Evolutionary conservation across 2,797 vertebrate genomes (phyloP), one percentile per base, ranked within the genome.

Genomic region (Podarcis lilfordi): DNA sequence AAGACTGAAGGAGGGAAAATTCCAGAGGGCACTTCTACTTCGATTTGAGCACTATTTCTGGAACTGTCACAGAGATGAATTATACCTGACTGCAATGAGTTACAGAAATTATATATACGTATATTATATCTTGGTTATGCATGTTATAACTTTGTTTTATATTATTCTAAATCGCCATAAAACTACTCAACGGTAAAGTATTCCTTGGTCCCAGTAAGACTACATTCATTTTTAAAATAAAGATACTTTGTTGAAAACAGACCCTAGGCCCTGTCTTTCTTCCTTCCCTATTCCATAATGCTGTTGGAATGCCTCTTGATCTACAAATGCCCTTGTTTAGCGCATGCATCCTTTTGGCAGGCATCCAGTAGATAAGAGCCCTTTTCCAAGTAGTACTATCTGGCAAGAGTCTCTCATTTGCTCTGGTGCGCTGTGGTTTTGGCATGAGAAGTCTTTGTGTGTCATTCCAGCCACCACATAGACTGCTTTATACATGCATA

Each of bases 251-350:
- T 59, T 69, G 45, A 4, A 87, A 50, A 59, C n/a, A 82, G 17
- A 64, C n/a, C 9, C 4, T 79, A 35, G 11, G 35, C 8, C 27
- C 25, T 40, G 61, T 27, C 15, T 71, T 64, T 59, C 27, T 78
- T n/a, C 23, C 8, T 15, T 45, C 29, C 23, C 5, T 79, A n/a
- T 84, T 59, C 64, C 45, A 27, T 78, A 84, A 71, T 59, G 35
- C 74, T 55, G 19, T 59, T 55, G 64, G 81, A 83, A 82, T 82
- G 79, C 79, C 55, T 23, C 29, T 17, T 88, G 64, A 84, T 78
- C 87, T 68, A 71, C 75, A 88, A 84, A 59, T 59, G 81, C 40
- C 50, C 64, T 84, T 79, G 45, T 88, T 84, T 64, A 80, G 37
- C 29, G 35, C 29, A 72, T 61, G 8, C 21, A 50, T 80, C 27